Base-by-base conservation (phyloP, 1,140 invertebrate genomes). In the Steinernema feltiae region DNA sequence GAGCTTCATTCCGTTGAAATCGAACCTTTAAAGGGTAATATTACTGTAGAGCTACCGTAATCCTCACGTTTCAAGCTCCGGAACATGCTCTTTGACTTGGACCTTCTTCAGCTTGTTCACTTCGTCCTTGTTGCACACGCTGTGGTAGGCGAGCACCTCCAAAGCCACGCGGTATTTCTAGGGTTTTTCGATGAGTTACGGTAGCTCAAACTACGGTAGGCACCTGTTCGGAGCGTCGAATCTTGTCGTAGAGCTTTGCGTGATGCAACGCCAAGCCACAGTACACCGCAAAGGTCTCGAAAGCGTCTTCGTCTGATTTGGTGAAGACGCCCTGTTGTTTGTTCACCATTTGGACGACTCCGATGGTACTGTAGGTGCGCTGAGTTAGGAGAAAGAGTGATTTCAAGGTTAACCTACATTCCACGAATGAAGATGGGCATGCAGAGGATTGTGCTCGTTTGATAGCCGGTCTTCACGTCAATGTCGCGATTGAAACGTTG, bases 271-370 rank as follows among this genome's bases (percentile, higher is more conserved):
- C 93, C 3, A 94, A 87, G 0, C 92, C 93, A 86, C 93, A 94
- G 83, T 93, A 94, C 21, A 92, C 90, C 0, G 92, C 92, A 85
- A 93, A 93, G 63, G 90, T 91, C 86, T 92, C 91, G 87, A 94
- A 94, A 0, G 91, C 90, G 80, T 91, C 91, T 87, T 93, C 92
- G 83, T 94, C 93, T 71, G 91, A 90, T 82, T 90, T 90, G 17
- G 89, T 92, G 83, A 93, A 93, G 21, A 86, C 84, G 1, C 91
- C 91, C 32, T 88, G 87, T 29, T 90, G 87, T 86, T 93, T 93
- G 84, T 93, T 93, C 0, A 93, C 92, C 92, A 94, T 93, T 87
- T 94, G 92, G 1, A 94, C 91, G 0, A 94, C 92, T 7, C 92
- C 92, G 71, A 93, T 92, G n/a, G n/a, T 12, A 93, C 90, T 78